Base-by-base conservation (phyloP, 2,888 invertebrate species). In the Dimorphilus gyrociliatus region DNA sequence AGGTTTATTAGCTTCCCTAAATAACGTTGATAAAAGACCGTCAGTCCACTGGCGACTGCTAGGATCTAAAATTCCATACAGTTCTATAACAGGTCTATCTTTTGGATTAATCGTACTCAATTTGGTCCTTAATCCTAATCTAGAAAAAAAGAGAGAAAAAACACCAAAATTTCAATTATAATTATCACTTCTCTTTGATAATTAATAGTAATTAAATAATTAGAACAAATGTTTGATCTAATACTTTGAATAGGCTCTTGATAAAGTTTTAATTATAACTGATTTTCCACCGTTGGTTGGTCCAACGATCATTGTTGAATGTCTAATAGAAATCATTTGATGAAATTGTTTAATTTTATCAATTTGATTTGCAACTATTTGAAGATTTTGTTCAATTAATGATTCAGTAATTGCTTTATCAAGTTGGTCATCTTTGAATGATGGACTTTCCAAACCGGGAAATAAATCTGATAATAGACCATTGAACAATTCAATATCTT, bases 281-380 rank as follows among this genome's bases (percentile, higher is more conserved):
- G 38, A 27, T 23, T 38, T 38, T 12, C 38, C 38, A 2, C 38
- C 38, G 23, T 36, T 23, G 10, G 33, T 38, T 3, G 36, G 36
- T 2, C 36, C 36, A 6, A 36, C 36, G 13, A 36, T 27, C 36
- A 36, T 36, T 6, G 27, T 27, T 10, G 36, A 37, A 19, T 36
- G 36, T n/a, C 36, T 33, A 4, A 34, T 36, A 12, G 27, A 18
- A 14, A 36, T 32, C 3, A 30, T 36, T 23, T 37, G 25, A 14
- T 36, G 31, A 12, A 36, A 32, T 25, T 36, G 36, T 6, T 35
- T 30, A 13, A 36, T 27, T 27, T 36, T 36, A 24, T 36, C 36
- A 2, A 25, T 19, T 16, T 30, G 30, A 4, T 27, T 12, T 13
- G 17, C 24, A 12, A 34, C 17, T 8, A 30, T 13, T 14, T 26